These are phyloP conservation scores for Panulirus ornatus DNA, from an alignment of 1,140 invertebrate species.

Conservation along the genomic window DNA sequence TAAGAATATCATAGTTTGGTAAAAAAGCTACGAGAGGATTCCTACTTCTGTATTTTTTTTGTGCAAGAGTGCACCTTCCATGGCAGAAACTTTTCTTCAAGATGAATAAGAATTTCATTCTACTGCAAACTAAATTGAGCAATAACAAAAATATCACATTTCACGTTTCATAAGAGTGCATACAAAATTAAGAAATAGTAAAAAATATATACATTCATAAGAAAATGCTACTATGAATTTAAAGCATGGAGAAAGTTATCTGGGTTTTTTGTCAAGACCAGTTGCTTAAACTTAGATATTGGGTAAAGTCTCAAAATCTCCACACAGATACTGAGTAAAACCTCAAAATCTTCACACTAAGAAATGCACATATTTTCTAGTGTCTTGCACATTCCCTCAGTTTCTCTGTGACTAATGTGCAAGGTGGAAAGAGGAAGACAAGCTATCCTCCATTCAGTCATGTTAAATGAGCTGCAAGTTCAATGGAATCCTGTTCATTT, in stretches of 20 bases:
- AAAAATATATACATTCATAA: slow-evolving; percentile 25
- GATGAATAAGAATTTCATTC: slow-evolving; percentile 14
- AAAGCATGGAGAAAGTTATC: background rate
- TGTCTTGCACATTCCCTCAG: background rate
- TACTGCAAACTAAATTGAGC: slow-evolving; percentile 21
- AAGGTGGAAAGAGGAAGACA: background rate
- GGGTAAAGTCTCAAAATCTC: background rate
- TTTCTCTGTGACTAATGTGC: background rate
- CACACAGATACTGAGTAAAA: background rate
- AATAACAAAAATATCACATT: slow-evolving; percentile 24
- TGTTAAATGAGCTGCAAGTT: background rate
- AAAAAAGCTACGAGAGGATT: slow-evolving; percentile 22
- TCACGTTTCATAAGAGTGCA: slow-evolving; percentile 16
- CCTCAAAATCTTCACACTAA: background rate
- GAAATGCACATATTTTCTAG: background rate
- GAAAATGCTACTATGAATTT: slow-evolving; percentile 18
- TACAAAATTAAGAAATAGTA: slow-evolving; percentile 24
- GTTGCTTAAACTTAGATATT: background rate
- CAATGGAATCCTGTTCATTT: background rate
- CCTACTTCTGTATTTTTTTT: background rate
- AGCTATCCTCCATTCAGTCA: background rate
- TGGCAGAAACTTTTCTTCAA: slow-evolving; percentile 3
- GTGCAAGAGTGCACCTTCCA: background rate
- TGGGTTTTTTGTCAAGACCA: background rate
- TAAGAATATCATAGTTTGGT: slow-evolving; percentile 14